phyloP scores from a whole-genome alignment of 2,797 vertebrate species.

The Artibeus lituratus region DNA sequence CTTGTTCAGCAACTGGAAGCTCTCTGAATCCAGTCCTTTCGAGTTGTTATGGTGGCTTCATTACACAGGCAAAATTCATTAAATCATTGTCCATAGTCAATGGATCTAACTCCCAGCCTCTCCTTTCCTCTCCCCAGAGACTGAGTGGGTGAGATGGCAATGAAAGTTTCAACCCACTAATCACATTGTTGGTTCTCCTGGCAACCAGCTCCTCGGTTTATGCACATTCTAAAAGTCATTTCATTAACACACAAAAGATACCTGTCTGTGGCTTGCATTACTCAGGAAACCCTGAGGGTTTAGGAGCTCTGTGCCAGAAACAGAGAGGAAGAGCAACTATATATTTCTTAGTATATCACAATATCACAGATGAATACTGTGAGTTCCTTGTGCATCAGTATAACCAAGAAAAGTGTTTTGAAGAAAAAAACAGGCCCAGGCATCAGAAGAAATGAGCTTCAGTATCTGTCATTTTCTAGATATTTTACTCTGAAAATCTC shows the following conservation, averaged over 20 bases:
- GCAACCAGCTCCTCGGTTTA: neutral
- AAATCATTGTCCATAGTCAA: neutral
- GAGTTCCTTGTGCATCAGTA: neutral
- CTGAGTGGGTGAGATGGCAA: neutral
- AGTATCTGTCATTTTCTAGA: neutral
- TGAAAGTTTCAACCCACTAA: neutral
- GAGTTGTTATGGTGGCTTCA: neutral
- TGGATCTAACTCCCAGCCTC: neutral
- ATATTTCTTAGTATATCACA: neutral
- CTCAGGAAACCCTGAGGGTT: neutral
- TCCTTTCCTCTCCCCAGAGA: neutral
- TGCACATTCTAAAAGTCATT: neutral
- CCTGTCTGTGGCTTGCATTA: neutral
- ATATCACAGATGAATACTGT: neutral
- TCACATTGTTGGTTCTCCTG: neutral
- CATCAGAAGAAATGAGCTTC: neutral
- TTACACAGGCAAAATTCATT: neutral
- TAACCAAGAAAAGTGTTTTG: neutral
- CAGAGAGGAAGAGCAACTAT: neutral
- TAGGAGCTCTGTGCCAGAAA: neutral
- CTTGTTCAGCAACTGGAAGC: neutral
- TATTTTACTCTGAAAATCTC: neutral
- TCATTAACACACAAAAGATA: neutral
- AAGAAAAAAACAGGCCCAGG: neutral
- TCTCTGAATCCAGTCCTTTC: neutral